Conservation (phyloP, 1,140 invertebrate species). For the Ericerus pela region DNA sequence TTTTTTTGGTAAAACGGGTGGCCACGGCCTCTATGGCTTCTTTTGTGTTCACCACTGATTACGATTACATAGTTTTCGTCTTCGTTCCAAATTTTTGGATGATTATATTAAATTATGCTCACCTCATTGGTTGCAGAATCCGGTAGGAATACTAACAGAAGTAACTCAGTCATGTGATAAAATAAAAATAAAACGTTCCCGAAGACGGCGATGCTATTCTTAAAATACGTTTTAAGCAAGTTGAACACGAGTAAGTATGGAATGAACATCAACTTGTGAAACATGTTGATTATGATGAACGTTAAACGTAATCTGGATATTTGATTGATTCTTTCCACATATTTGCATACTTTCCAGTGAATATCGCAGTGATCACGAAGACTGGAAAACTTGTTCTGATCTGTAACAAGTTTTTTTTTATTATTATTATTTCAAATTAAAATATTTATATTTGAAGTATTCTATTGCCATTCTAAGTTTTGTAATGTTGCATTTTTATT, state of each 20-base stretch:
- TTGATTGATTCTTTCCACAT: background rate
- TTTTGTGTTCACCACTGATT: too few relatives aligned
- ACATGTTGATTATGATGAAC: background rate
- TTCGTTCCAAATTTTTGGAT: background rate
- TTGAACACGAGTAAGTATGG: background rate
- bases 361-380: background rate
- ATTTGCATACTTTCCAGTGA: background rate
- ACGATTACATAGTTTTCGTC: too few relatives aligned
- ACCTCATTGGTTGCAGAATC: background rate
- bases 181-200: background rate
- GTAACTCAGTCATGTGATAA: background rate
- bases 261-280: background rate
- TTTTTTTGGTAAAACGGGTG: too few relatives aligned
- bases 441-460: too few relatives aligned
- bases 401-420: background rate
- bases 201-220: background rate
- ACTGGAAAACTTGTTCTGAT: background rate
- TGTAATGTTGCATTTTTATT: too few relatives aligned
- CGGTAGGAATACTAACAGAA: background rate
- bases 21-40: too few relatives aligned
- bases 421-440: background rate
- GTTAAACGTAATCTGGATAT: background rate
- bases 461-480: too few relatives aligned
- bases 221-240: background rate
- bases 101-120: background rate